A percentile compares a stretch with the other conserved stretches of the same genome.
Evolutionary conservation across 2,113 vertebrate genomes (phyloP).

Genomic region (Notarius quadriscutis): DNA sequence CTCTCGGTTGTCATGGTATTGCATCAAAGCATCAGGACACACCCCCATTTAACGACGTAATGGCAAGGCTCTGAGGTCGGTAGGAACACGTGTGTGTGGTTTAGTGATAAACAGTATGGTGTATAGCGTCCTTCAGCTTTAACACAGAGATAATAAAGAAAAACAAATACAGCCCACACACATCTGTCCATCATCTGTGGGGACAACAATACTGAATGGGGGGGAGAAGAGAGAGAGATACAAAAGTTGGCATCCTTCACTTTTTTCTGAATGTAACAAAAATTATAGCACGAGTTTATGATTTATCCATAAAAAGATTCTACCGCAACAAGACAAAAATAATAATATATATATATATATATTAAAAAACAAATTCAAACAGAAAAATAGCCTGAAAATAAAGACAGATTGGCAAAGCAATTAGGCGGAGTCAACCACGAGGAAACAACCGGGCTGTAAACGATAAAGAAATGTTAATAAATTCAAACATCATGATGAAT

Average conservation of each 20-base stretch:
- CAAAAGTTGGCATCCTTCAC: not conserved
- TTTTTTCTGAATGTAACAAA: not conserved
- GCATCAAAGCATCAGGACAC: not conserved
- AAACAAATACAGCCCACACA: conserved; percentile 59
- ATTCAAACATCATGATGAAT: not conserved
- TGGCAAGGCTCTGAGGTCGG: not conserved
- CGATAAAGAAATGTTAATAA: too few relatives aligned
- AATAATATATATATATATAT: too few relatives aligned
- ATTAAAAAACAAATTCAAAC: not conserved
- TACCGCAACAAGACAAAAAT: not conserved
- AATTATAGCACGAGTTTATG: not conserved
- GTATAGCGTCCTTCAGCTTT: conserved; percentile 9
- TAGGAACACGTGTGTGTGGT: not conserved
- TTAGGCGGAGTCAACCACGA: not conserved
- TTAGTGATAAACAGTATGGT: not conserved
- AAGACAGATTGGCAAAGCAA: not conserved
- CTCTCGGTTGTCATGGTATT: not conserved
- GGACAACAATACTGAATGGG: conserved; percentile 14
- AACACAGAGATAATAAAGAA: conserved; percentile 72
- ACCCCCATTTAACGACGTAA: not conserved
- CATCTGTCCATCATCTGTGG: not conserved
- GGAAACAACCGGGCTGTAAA: not conserved
- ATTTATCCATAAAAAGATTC: not conserved
- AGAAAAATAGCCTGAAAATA: not conserved
- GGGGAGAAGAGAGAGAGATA: not conserved